Evolutionary conservation across 2,113 vertebrate species (phyloP).

Genomic region (Odocoileus hemionus): DNA sequence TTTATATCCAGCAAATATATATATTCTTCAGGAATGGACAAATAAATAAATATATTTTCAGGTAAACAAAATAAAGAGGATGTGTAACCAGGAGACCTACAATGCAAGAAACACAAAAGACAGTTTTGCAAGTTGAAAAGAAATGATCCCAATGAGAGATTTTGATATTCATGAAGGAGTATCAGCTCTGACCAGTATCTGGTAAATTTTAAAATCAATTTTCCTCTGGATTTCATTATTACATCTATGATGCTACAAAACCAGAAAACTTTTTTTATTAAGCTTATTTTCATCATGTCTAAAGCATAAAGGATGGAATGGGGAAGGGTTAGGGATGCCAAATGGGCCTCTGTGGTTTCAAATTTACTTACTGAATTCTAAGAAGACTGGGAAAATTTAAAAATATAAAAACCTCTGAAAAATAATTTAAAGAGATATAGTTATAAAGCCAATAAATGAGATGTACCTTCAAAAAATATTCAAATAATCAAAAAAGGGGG

Average conservation of each 20-base stretch:
- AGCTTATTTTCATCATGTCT: neutral
- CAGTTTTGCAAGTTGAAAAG: neutral
- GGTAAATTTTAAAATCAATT: neutral
- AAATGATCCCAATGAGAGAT: neutral
- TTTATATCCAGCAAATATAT: neutral
- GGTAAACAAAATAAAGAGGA: neutral
- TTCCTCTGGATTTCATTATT: neutral
- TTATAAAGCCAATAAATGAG: neutral
- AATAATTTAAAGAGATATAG: neutral
- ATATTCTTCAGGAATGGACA: neutral
- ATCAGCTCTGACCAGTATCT: neutral
- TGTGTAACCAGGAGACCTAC: neutral
- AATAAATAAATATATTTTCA: neutral
- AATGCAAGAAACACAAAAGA: neutral
- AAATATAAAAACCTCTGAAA: neutral
- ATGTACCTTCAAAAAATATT: neutral
- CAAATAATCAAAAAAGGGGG: neutral
- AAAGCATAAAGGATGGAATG: neutral
- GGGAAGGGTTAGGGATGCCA: neutral
- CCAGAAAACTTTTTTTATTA: neutral
- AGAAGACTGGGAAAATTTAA: neutral
- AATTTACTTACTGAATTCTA: neutral
- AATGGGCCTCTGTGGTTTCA: neutral
- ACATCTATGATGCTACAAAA: neutral
- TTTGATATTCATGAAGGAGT: neutral